These are phyloP conservation scores for Polietes domitor DNA, from an alignment of 2,888 invertebrate species.

Conservation along the genomic window DNA sequence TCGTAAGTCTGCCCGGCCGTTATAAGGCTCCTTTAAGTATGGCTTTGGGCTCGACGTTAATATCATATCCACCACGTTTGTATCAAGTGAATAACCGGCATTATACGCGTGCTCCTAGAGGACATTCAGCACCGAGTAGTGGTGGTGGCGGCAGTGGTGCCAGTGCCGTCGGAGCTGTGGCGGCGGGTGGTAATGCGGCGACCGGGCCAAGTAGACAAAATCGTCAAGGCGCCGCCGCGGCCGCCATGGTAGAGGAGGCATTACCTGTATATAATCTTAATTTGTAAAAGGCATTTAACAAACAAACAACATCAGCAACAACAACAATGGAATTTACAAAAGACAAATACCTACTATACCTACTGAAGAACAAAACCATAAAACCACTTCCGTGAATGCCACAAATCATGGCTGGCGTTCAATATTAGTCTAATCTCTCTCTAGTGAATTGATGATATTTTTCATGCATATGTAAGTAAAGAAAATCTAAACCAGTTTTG, in stretches of 20 bases:
- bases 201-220: constrained; percentile 50
- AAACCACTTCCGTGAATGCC: constrained; percentile 29
- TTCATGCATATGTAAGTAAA: constrained; percentile 51
- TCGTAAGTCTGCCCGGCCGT: constrained; percentile 94
- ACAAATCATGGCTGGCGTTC: constrained; percentile 33
- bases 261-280: constrained; percentile 62
- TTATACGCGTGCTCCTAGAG: constrained; percentile 72
- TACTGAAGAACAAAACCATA: not conserved
- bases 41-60: constrained; percentile 90
- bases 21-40: constrained; percentile 89
- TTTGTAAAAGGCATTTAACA: constrained; percentile 48
- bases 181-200: constrained; percentile 26
- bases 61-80: constrained; percentile 81
- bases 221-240: constrained; percentile 58
- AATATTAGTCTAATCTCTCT: constrained; percentile 27
- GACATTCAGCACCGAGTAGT: constrained; percentile 51
- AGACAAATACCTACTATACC: constrained; percentile 43
- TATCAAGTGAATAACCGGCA: constrained; percentile 82
- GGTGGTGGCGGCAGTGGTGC: constrained; percentile 36
- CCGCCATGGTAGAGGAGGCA: constrained; percentile 55
- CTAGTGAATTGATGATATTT: constrained; percentile 36
- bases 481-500: constrained; percentile 43
- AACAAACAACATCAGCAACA: not conserved
- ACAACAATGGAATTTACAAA: constrained; percentile 57
- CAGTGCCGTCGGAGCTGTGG: constrained; percentile 7